A percentile compares a stretch with the other conserved stretches of the same genome.
phyloP scores from a whole-genome alignment of 1,140 invertebrate species.

The Penaeus indicus region DNA sequence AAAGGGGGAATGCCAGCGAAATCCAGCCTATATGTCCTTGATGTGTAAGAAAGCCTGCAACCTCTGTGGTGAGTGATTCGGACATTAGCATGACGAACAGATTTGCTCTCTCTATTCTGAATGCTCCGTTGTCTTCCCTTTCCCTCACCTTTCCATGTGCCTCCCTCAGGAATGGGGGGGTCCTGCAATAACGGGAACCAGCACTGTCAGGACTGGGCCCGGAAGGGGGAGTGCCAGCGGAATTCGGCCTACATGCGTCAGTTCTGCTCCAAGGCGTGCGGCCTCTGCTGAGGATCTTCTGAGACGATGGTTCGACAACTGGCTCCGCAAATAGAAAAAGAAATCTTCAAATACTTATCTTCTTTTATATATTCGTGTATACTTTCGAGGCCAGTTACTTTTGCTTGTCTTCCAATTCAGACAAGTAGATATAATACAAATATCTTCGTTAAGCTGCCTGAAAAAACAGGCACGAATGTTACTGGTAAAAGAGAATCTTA shows the following conservation, averaged over 20 bases:
- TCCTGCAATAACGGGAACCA: constrained; percentile 66
- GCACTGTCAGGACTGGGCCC: constrained; percentile 67
- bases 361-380: too few relatives aligned
- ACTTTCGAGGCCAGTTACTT: too few relatives aligned
- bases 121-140: not conserved
- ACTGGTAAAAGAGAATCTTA: too few relatives aligned
- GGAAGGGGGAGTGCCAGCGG: constrained; percentile 66
- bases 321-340: too few relatives aligned
- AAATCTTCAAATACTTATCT: too few relatives aligned
- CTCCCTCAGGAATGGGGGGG: not conserved
- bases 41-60: constrained; percentile 35
- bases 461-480: too few relatives aligned
- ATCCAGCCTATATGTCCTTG: constrained; percentile 37
- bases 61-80: constrained; percentile 30
- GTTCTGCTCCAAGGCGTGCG: constrained; percentile 66
- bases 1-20: constrained; percentile 36
- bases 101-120: not conserved
- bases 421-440: too few relatives aligned
- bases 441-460: too few relatives aligned
- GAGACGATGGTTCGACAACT: too few relatives aligned
- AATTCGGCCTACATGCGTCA: constrained; percentile 67
- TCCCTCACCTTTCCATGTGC: not conserved
- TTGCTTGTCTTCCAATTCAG: too few relatives aligned
- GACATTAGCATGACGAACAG: not conserved
- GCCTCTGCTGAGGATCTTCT: constrained; percentile 43